phyloP scores from a whole-genome alignment of 2,797 vertebrate species.

The Rhynchotus rufescens region DNA sequence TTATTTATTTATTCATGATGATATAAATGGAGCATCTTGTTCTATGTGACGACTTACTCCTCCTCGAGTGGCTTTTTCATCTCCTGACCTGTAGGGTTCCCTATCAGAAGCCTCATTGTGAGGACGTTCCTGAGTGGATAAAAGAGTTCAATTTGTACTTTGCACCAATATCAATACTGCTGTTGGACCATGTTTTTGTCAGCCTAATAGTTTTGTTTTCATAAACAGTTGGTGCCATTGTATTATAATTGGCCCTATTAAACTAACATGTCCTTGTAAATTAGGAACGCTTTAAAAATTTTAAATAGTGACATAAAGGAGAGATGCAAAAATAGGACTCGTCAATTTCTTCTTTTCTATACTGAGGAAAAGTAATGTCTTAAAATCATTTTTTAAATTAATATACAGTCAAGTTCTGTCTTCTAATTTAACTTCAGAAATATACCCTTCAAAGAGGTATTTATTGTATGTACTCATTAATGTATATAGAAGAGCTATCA shows the following conservation, averaged over 20 bases:
- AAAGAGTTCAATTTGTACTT: conserved; percentile 54
- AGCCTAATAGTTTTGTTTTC: conserved; percentile 60
- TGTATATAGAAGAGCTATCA: conserved; percentile 14
- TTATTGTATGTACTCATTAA: conserved; percentile 41
- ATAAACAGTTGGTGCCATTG: conserved; percentile 55
- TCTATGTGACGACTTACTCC: neutral
- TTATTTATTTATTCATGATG: neutral
- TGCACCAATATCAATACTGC: conserved; percentile 36
- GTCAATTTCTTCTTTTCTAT: neutral
- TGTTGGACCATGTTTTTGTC: conserved; percentile 60
- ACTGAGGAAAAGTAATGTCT: neutral
- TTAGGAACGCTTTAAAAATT: neutral
- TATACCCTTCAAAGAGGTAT: conserved; percentile 36
- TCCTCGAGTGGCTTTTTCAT: neutral
- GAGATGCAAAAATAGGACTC: neutral
- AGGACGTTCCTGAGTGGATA: conserved; percentile 5
- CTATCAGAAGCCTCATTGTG: neutral
- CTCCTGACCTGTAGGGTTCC: neutral
- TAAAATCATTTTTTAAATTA: neutral
- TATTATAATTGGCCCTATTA: conserved; percentile 26
- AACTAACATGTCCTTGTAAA: conserved; percentile 35
- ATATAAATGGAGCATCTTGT: neutral
- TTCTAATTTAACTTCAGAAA: conserved; percentile 57
- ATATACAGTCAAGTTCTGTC: conserved; percentile 32
- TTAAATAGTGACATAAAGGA: neutral